Percentiles rank a stretch among this genome's conserved stretches.
Evolutionary conservation across 2,113 vertebrate species (phyloP).

Genomic region (Benthochromis sp.): DNA sequence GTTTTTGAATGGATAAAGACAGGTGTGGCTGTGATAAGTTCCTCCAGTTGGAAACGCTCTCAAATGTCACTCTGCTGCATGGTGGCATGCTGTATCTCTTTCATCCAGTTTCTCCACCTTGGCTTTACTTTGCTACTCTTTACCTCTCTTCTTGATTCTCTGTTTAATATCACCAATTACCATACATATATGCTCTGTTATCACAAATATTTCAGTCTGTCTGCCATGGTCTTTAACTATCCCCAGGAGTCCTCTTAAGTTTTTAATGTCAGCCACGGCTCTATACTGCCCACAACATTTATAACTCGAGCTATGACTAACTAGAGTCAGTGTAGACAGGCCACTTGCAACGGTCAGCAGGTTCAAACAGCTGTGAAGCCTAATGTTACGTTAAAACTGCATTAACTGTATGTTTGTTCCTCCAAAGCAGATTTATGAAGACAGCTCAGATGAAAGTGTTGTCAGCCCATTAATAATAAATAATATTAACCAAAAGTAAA

Average conservation of each 20-base stretch:
- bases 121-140: background rate
- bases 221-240: background rate
- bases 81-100: background rate
- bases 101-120: background rate
- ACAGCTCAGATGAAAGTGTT: background rate
- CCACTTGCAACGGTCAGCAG: background rate
- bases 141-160: background rate
- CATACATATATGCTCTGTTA: background rate
- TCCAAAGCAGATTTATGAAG: background rate
- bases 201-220: background rate
- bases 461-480: background rate
- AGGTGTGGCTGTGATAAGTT: conserved; percentile 53
- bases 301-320: conserved; percentile 11
- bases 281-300: background rate
- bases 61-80: conserved; percentile 43
- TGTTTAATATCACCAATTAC: background rate
- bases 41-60: conserved; percentile 45
- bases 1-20: conserved; percentile 57
- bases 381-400: background rate
- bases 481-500: background rate
- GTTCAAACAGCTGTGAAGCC: background rate
- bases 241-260: conserved; percentile 6
- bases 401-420: background rate
- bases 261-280: background rate
- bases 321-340: conserved; percentile 22